Conservation (phyloP, 37 sponge, comb jelly and placozoan species). For the Ianthella basta region DNA sequence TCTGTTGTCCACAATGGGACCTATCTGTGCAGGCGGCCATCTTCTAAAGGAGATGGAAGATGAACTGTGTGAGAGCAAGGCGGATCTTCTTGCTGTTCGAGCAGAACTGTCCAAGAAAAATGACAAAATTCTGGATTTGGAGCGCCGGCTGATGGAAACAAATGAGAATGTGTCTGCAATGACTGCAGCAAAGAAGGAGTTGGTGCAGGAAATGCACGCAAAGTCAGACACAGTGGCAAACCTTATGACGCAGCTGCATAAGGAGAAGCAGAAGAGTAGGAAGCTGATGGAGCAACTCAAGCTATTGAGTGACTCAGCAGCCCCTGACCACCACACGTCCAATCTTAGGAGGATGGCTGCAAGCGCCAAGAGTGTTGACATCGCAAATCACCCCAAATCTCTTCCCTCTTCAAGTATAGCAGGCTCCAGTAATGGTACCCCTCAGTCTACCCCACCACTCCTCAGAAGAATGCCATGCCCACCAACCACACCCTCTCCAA, state of each 20-base stretch:
- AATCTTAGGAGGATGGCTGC: background rate
- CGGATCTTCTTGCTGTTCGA: slow-evolving; percentile 32
- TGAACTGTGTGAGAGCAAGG: slow-evolving; percentile 32
- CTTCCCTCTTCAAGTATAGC: background rate
- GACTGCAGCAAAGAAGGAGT: slow-evolving; percentile 48
- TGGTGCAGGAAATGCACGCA: background rate
- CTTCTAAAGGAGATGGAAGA: slow-evolving; percentile 30
- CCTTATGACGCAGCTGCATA: slow-evolving; percentile 28
- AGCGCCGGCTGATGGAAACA: background rate
- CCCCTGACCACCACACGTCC: background rate
- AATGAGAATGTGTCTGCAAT: slow-evolving; percentile 27
- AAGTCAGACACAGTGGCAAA: slow-evolving; percentile 18
- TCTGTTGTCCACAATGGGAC: too few species aligned
- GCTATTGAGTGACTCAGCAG: background rate
- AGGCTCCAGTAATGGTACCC: background rate
- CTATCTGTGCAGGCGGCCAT: too few species aligned
- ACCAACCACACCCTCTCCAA: slow-evolving; percentile 30
- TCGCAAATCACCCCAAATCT: background rate
- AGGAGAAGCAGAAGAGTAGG: slow-evolving; percentile 21
- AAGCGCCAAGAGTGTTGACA: background rate
- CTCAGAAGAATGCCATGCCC: slow-evolving; percentile 28
- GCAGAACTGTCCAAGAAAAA: slow-evolving; percentile 33
- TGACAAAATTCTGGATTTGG: slow-evolving; percentile 30
- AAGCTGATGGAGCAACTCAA: slow-evolving; percentile 20
- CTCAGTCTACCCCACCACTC: background rate